Evolutionary conservation across 2,888 invertebrate species (phyloP).

Genomic region (Napeogenes inachia): DNA sequence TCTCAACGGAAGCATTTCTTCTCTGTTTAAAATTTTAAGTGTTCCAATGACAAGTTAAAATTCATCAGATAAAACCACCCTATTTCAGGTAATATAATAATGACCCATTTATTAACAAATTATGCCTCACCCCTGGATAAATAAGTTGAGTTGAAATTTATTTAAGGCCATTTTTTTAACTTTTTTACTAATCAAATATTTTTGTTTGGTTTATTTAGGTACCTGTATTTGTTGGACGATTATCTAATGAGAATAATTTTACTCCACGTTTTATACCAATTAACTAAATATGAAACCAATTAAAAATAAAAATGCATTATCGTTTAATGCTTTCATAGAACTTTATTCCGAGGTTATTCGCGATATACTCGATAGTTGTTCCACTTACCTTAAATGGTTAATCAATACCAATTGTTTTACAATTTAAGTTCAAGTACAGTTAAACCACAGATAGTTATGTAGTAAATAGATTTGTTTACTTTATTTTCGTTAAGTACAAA

Average conservation of each 20-base stretch:
- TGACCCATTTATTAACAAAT: constrained; percentile 74
- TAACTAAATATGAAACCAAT: too few relatives aligned
- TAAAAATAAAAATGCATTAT: too few relatives aligned
- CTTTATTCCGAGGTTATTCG: background rate
- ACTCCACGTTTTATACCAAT: too few relatives aligned
- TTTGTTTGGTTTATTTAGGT: background rate
- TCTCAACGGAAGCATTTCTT: constrained; percentile 18
- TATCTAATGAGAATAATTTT: too few relatives aligned
- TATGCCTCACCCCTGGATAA: constrained; percentile 44
- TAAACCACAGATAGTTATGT: constrained; percentile 4
- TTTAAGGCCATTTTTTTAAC: background rate
- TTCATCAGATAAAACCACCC: constrained; percentile 67
- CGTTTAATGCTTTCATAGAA: too few relatives aligned
- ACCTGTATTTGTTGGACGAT: too few relatives aligned
- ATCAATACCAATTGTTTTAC: constrained; percentile 20
- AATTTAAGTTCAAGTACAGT: constrained; percentile 8
- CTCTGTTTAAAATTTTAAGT: constrained; percentile 61
- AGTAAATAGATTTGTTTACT: too few relatives aligned
- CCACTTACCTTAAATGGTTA: constrained; percentile 21
- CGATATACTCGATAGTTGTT: too few relatives aligned
- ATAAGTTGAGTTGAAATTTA: background rate
- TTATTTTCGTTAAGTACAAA: too few relatives aligned
- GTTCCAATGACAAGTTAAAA: constrained; percentile 62
- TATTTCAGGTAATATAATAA: constrained; percentile 59
- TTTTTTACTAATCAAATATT: background rate